phyloP scores from a whole-genome alignment of 23 tunicate genomes.

The Halocynthia roretzi region DNA sequence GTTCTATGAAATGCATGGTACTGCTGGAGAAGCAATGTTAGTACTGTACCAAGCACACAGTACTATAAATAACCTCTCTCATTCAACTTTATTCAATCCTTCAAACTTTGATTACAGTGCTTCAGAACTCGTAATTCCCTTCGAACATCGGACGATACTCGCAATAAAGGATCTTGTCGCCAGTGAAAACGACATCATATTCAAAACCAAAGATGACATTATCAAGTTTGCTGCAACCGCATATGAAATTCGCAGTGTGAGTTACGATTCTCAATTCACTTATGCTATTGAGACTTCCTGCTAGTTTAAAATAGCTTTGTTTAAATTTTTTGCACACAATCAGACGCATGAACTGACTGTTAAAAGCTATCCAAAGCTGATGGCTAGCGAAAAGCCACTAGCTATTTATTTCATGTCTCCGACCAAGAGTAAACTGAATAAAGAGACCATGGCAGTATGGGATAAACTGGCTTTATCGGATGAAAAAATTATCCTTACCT shows the following conservation, averaged over 20 bases:
- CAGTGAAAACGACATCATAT: not conserved
- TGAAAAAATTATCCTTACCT: not conserved
- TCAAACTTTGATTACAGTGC: not conserved
- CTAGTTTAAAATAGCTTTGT: not conserved
- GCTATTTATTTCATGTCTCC: conserved; percentile 16
- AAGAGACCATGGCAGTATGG: too few species aligned
- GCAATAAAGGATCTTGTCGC: conserved; percentile 3
- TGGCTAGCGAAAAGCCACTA: conserved; percentile 10
- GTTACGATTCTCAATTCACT: not conserved
- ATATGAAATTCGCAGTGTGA: not conserved
- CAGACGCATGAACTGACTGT: conserved; percentile 16
- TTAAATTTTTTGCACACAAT: too few species aligned
- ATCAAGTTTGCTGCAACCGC: not conserved
- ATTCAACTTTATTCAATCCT: not conserved
- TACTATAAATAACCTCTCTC: not conserved
- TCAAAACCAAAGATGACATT: conserved; percentile 11
- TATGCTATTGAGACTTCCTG: not conserved
- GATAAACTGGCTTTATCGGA: too few species aligned
- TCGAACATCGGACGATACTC: not conserved
- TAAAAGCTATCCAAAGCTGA: conserved; percentile 5
- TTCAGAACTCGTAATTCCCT: not conserved
- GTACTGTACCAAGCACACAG: not conserved
- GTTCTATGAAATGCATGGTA: conserved; percentile 21
- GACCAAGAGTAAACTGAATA: not conserved
- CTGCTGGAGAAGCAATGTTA: conserved; percentile 22